Base-by-base conservation (phyloP, 2,888 invertebrate genomes). In the Calliphora vomitoria region DNA sequence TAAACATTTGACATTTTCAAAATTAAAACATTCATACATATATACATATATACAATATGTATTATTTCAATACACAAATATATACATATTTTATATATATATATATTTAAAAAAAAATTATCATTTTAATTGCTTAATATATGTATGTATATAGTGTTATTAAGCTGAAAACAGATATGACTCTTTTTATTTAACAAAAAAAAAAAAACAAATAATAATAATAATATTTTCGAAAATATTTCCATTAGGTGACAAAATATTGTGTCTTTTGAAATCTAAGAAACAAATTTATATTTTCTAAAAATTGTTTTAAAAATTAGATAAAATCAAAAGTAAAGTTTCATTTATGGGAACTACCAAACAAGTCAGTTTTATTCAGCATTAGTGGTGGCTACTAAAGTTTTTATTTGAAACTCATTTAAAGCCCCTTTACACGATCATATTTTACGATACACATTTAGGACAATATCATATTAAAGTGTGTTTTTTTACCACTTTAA, bases 1-100 rank as follows among this genome's bases (percentile, higher is more conserved):
- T 82, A 66, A 74, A 82, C 85, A 72, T 85, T 88, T 88, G 88
- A 88, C 88, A 88, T 88, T 88, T 82, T 74, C 82, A 80, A 62
- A 75, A 62, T 55, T n/a, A 47, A 44, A 66, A 47, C 8, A 6
- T 35, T 13, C 31, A 31, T 15, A n/a, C 6, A n/a, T n/a, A 44
- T 13, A 44, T 4, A 44, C 44, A 44, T 11, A 44, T 2, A 2
- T 44, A 44, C 44, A 13, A 44, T n/a, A 31, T 11, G 8, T 60
- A 13, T 5, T 55, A 55, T 55, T 55, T n/a, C 3, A 6, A 18
- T 18, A 64, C 38, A 41, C 11, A 41, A 8, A 3, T 41, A 66
- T 5, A 5, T 1, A 4, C 8, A 44, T 44, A 44, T 44, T 11
- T 8, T 10, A 5, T 20, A 53, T 53, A 53, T 5, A 18, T 53